Conservation (phyloP, 2,888 invertebrate genomes). For the Caenorhabditis sp. region DNA sequence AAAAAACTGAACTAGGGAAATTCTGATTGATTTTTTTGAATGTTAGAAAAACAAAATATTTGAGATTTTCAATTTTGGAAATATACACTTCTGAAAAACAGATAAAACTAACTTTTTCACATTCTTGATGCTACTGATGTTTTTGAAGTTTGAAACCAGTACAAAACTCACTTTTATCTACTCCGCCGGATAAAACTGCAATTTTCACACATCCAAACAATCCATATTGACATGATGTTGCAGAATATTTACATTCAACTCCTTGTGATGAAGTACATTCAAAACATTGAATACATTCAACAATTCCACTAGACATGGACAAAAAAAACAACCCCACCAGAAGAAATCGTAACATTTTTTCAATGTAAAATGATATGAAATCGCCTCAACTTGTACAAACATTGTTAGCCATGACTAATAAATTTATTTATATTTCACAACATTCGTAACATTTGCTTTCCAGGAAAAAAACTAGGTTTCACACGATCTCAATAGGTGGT, state of each 20-base stretch:
- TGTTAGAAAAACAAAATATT: too few species aligned
- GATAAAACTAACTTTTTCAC: too few species aligned
- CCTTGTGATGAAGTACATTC: conserved; percentile 52
- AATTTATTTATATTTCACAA: background rate
- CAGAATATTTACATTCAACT: conserved; percentile 43
- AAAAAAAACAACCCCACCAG: background rate
- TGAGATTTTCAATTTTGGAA: too few species aligned
- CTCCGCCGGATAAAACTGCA: conserved; percentile 49
- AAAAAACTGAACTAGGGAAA: too few species aligned
- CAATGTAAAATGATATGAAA: background rate
- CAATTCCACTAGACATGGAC: background rate
- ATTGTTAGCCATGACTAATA: background rate
- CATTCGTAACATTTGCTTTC: background rate
- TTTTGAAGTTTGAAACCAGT: too few species aligned
- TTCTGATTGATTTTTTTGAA: too few species aligned
- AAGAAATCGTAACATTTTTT: background rate
- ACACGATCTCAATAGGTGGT: conserved; percentile 24
- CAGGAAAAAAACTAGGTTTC: conserved; percentile 13
- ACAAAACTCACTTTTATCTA: conserved; percentile 51
- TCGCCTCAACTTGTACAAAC: background rate
- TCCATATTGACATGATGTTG: conserved; percentile 53
- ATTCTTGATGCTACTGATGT: too few species aligned
- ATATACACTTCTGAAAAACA: too few species aligned
- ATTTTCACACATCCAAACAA: conserved; percentile 59
- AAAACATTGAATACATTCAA: conserved; percentile 34